Base-by-base conservation (phyloP, 2,888 invertebrate species). In the Nineta flava region DNA sequence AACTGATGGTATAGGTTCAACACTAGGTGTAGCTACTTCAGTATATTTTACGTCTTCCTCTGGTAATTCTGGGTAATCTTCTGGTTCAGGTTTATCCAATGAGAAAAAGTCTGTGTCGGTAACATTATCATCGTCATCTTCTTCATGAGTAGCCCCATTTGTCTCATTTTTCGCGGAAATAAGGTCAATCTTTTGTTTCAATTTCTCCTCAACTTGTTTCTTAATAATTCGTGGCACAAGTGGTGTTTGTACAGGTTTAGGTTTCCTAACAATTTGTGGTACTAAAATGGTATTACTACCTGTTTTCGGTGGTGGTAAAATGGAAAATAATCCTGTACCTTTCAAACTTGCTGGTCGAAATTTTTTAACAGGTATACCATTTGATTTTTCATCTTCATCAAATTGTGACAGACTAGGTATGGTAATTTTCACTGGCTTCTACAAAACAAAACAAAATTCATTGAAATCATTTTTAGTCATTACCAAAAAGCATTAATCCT, bases 371-470 rank as follows among this genome's bases (percentile, higher is more conserved):
- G 67, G 63, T 53, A 61, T 59, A 50, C 67, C 70, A 42, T 68
- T 66, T 50, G 72, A 70, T 1, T 76, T 66, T 51, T 73, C 70
- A 1, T 76, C 66, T 63, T 77, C 75, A 61, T 74, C 72, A 56
- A 78, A 77, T 63, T 82, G 78, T 56, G 71, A 74, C 9, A 83
- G 65, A 1, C 80, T 79, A 1, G 83, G 83, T 46, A 83, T 74
- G 40, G 73, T 73, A 54, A 84, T 83, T 62, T 74, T 77, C 1
- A 79, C 77, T 3, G 49, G 26, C 19, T 44, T 44, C 44, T 44
- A 26, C n/a, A 42, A 26, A 7, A 26, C 41, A 41, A 38, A 38
- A 38, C 7, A 38, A 38, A 38, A 12, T 32, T 32, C 26, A 26
- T 26, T 26, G n/a, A n/a, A 26, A 26, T 26, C 26, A 26, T 38